phyloP scores from a whole-genome alignment of 2,797 vertebrate species.

The Aulostomus chinensis region DNA sequence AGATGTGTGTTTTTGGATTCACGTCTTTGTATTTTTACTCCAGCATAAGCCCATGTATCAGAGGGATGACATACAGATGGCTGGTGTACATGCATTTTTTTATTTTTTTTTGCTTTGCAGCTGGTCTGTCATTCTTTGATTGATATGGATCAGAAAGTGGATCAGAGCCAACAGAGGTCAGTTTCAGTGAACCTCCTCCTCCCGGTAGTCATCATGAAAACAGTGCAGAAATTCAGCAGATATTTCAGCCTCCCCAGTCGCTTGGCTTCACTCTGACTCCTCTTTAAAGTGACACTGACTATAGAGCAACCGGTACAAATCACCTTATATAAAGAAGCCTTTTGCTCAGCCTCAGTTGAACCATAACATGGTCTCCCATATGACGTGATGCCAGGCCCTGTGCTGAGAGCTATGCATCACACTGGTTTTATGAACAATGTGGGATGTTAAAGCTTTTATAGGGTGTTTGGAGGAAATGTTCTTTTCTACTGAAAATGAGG shows the following conservation, averaged over 20 bases:
- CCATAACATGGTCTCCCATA: conserved; percentile 22
- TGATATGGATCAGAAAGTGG: conserved; percentile 42
- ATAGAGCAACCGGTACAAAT: conserved; percentile 32
- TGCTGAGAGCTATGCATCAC: conserved; percentile 34
- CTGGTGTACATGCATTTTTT: conserved; percentile 10
- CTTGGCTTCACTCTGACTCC: background rate
- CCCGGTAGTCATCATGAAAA: conserved; percentile 9
- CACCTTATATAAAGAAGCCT: conserved; percentile 28
- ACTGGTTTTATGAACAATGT: conserved; percentile 55
- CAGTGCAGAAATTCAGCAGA: conserved; percentile 6
- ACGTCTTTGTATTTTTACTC: conserved; percentile 25
- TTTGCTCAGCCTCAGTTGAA: conserved; percentile 42
- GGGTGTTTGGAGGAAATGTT: conserved; percentile 46
- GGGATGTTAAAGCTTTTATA: conserved; percentile 60
- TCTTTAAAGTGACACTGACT: conserved; percentile 25
- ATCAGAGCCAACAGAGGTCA: conserved; percentile 23
- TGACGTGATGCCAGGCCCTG: conserved; percentile 7
- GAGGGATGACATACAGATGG: conserved; percentile 52
- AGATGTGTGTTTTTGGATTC: conserved; percentile 33
- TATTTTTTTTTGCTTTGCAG: conserved; percentile 2
- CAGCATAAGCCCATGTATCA: conserved; percentile 19
- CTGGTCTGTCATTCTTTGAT: conserved; percentile 38
- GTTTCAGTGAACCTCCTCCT: conserved; percentile 5
- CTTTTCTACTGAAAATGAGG: conserved; percentile 50
- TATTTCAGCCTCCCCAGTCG: background rate